These are phyloP conservation scores for Lithobius niger DNA, from an alignment of 1,140 invertebrate genomes.

Conservation along the genomic window DNA sequence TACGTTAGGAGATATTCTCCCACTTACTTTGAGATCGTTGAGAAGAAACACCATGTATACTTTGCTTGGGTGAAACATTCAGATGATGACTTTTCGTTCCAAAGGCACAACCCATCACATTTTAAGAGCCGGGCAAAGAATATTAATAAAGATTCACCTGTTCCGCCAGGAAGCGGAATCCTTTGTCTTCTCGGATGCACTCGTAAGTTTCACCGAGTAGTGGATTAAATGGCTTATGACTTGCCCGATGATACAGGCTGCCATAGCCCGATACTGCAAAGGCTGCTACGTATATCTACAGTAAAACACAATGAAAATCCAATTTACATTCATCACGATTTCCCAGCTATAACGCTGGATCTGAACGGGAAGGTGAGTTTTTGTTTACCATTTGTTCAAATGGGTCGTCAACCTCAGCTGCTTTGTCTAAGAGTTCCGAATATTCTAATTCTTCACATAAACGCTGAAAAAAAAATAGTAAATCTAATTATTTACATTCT, in stretches of 20 bases:
- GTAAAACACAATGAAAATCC: conserved; percentile 9
- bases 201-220: conserved; percentile 74
- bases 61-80: no score
- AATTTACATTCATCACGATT: no score
- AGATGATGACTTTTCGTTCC: no score
- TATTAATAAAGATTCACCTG: no score
- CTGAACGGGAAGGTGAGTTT: no score
- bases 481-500: no score
- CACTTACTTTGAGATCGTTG: no score
- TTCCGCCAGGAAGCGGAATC: conserved; percentile 57
- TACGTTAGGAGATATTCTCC: no score
- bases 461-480: conserved; percentile 37
- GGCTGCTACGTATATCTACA: conserved; percentile 50
- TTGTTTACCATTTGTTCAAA: conserved; percentile 56
- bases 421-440: conserved; percentile 58
- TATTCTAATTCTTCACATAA: conserved; percentile 78
- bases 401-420: conserved; percentile 44
- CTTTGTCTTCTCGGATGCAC: conserved; percentile 56
- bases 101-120: no score
- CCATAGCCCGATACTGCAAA: conserved; percentile 74
- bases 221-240: conserved; percentile 80
- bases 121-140: no score
- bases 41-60: no score
- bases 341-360: no score
- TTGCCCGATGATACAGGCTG: conserved; percentile 57